phyloP scores from a whole-genome alignment of 2,113 vertebrate genomes.

The Tor tambroides region DNA sequence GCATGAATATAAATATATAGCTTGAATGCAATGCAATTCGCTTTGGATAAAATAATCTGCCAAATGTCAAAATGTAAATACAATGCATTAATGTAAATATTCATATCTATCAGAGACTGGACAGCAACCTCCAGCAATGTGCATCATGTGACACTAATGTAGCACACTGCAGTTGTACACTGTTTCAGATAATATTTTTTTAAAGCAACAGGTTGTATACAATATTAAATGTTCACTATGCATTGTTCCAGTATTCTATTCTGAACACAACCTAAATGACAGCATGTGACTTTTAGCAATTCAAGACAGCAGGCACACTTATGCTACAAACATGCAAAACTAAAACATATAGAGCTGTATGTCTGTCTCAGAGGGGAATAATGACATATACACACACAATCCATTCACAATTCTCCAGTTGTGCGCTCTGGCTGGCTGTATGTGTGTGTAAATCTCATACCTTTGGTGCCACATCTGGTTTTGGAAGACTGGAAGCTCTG shows the following conservation, averaged over 20 bases:
- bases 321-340: constrained; percentile 26
- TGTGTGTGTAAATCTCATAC: constrained; percentile 71
- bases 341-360: constrained; percentile 63
- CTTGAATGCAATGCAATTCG: too few species aligned
- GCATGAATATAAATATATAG: too few species aligned
- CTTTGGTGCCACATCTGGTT: constrained; percentile 83
- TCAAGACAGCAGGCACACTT: background rate
- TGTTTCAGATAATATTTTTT: too few species aligned
- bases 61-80: too few species aligned
- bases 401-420: too few species aligned
- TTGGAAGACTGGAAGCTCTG: constrained; percentile 79
- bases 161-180: too few species aligned
- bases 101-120: too few species aligned
- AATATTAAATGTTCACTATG: background rate
- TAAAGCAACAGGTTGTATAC: too few species aligned
- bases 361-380: constrained; percentile 22
- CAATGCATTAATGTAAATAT: too few species aligned
- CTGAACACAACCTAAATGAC: background rate
- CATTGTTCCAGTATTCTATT: background rate
- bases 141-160: too few species aligned
- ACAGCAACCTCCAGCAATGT: too few species aligned
- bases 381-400: background rate
- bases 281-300: background rate
- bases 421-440: background rate
- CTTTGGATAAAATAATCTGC: too few species aligned